Conservation (phyloP, 2,113 vertebrate species). For the Isurus oxyrinchus region DNA sequence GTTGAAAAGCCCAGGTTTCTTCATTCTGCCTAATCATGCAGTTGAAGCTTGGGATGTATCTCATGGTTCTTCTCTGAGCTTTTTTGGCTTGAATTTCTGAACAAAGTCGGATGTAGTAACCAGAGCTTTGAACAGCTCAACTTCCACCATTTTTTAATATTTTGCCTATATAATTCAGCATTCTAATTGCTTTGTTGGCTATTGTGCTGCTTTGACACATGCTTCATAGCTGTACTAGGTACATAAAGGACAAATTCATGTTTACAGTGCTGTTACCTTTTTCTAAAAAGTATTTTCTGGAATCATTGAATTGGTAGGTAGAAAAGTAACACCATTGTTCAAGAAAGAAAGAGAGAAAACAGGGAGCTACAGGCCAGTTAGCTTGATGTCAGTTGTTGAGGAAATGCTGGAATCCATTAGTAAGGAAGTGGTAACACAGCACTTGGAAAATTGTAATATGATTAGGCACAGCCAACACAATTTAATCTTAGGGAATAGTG, state of each 20-base stretch:
- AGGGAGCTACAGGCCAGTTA: no score
- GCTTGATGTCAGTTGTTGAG: no score
- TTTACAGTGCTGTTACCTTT: no score
- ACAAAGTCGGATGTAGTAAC: background rate
- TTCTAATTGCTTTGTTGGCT: background rate
- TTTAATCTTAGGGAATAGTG: no score
- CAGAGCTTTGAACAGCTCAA: background rate
- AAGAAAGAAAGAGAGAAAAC: no score
- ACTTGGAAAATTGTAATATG: no score
- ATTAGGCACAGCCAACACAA: no score
- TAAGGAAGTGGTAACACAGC: no score
- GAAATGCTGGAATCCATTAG: no score
- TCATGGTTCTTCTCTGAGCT: background rate
- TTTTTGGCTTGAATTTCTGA: background rate
- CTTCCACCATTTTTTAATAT: background rate
- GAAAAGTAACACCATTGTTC: no score
- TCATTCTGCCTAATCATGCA: background rate
- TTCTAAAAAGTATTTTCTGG: no score
- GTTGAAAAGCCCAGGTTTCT: background rate
- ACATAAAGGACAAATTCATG: background rate
- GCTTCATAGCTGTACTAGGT: background rate
- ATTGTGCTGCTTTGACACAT: background rate
- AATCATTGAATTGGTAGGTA: no score
- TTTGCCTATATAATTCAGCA: background rate
- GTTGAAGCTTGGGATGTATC: background rate